A percentile compares a stretch with the other conserved stretches of the same genome.
These are phyloP conservation scores for Ectemnius continuus DNA, from an alignment of 2,888 invertebrate species.

Conservation along the genomic window DNA sequence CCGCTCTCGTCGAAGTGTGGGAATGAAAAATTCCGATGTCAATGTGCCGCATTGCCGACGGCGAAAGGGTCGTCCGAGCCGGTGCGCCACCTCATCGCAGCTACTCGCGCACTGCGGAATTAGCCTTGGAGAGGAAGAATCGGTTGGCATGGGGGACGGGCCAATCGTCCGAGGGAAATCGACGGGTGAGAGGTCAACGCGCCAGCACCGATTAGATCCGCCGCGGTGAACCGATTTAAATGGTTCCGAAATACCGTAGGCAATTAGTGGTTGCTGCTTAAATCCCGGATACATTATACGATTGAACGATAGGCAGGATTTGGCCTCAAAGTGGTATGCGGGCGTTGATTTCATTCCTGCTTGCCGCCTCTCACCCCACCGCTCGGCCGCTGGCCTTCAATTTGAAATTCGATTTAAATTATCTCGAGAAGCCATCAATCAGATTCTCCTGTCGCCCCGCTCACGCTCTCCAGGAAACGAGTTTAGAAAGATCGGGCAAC, in stretches of 20 bases:
- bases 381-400: not conserved
- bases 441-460: not conserved
- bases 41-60: not conserved
- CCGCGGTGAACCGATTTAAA: constrained; percentile 60
- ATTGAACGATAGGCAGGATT: constrained; percentile 45
- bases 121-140: constrained; percentile 36
- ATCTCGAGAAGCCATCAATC: not conserved
- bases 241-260: constrained; percentile 48
- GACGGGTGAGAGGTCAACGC: constrained; percentile 27
- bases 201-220: constrained; percentile 51
- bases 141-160: not conserved
- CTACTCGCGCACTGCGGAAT: not conserved
- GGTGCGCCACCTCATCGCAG: too few relatives aligned
- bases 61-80: constrained; percentile 5
- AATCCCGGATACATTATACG: constrained; percentile 52
- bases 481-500: too few relatives aligned
- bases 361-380: not conserved
- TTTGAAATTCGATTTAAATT: constrained; percentile 3
- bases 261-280: constrained; percentile 53
- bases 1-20: not conserved
- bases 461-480: not conserved
- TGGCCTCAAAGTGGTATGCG: constrained; percentile 27
- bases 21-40: constrained; percentile 28
- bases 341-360: constrained; percentile 35
- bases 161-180: constrained; percentile 26